A percentile compares a stretch with the other conserved stretches of the same genome.
These are phyloP conservation scores for Reticulitermes lucifugus DNA, from an alignment of 2,888 invertebrate species.

Conservation along the genomic window DNA sequence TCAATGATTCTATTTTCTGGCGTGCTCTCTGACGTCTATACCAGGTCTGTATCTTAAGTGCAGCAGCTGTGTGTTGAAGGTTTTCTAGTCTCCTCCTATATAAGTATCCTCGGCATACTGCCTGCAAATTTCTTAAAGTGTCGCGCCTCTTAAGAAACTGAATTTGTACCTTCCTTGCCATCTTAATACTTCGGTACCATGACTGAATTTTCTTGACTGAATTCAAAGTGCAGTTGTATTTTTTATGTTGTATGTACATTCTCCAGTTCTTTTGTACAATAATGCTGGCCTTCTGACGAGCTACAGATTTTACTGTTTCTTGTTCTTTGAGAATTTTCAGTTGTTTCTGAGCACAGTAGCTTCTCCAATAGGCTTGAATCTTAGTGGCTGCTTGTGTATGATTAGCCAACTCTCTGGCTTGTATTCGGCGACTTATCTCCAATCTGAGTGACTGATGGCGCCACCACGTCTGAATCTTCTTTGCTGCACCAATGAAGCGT, in stretches of 20 bases:
- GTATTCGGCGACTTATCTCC: constrained; percentile 63
- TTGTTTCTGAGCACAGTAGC: constrained; percentile 58
- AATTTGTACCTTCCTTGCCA: constrained; percentile 54
- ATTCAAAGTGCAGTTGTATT: constrained; percentile 44
- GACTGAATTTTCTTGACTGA: constrained; percentile 57
- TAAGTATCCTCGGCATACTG: constrained; percentile 52
- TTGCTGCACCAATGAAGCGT: constrained; percentile 58
- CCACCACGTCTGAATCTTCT: constrained; percentile 60
- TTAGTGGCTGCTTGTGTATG: constrained; percentile 62
- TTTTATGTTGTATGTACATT: constrained; percentile 60
- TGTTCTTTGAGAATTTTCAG: constrained; percentile 58
- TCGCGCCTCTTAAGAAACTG: constrained; percentile 45
- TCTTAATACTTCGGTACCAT: constrained; percentile 56
- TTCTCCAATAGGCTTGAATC: constrained; percentile 67
- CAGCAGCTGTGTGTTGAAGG: constrained; percentile 30
- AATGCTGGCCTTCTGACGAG: constrained; percentile 61
- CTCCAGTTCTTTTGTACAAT: constrained; percentile 67
- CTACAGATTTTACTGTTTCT: constrained; percentile 58
- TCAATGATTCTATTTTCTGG: constrained; percentile 43
- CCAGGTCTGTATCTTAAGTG: constrained; percentile 44
- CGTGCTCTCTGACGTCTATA: constrained; percentile 49
- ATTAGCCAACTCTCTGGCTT: constrained; percentile 57
- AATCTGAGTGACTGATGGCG: constrained; percentile 52
- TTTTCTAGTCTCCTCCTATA: constrained; percentile 7
- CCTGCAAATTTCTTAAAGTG: constrained; percentile 59